Conservation (phyloP, 2,113 vertebrate species). For the Melozone crissalis region DNA sequence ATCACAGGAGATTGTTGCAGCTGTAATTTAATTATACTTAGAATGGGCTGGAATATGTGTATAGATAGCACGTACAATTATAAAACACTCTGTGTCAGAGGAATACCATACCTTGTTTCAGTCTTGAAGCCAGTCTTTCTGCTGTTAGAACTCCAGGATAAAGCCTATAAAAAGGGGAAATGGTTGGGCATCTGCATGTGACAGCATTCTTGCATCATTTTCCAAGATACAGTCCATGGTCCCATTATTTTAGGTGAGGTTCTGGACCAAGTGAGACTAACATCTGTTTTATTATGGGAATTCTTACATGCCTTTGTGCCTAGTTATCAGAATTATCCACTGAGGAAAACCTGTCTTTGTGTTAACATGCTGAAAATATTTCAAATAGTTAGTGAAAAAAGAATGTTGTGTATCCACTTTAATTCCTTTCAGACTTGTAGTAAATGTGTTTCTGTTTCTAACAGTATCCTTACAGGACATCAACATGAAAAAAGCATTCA, state of each 20-base stretch:
- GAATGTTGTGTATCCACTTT: background rate
- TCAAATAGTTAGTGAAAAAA: background rate
- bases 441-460: conserved; percentile 1
- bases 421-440: background rate
- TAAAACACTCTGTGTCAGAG: background rate
- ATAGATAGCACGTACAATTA: background rate
- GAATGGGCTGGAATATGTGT: background rate
- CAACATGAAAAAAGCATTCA: conserved; percentile 99
- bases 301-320: background rate
- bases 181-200: background rate
- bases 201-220: background rate
- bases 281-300: background rate
- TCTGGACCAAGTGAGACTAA: background rate
- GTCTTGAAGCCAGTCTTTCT: background rate
- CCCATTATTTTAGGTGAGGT: background rate
- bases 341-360: background rate
- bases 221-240: background rate
- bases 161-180: background rate
- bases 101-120: background rate
- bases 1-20: background rate
- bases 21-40: background rate
- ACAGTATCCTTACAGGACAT: conserved; percentile 97
- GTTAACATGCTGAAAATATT: background rate
- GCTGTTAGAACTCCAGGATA: background rate
- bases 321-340: background rate